Evolutionary conservation across 2,113 vertebrate genomes (phyloP), one percentile per base, ranked within the genome.

Genomic region (Choloepus hoffmanni): DNA sequence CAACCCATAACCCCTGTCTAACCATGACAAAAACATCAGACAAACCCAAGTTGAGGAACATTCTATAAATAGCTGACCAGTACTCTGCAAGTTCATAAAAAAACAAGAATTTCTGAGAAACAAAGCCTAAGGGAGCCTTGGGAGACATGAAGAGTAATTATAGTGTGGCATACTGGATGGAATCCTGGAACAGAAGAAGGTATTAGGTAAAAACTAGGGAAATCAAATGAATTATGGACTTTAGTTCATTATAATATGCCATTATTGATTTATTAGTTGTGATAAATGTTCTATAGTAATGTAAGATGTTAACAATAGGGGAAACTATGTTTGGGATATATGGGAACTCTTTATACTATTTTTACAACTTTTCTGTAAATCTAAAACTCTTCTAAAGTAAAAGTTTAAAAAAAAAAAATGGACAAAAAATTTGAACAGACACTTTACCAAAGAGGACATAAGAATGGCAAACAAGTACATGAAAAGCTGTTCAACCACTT

Each of bases 311-410:
- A 65, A 78, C 65, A 93, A 21, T 86, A 78, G 40, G 50, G 72
- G 26, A 85, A 86, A 68, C 18, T 70, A 4, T 77, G 26, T 45
- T 30, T 77, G 11, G 40, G 30, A 7, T 86, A 58, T 28, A 28
- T 15, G 58, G 48, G 13, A 86, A 68, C 48, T 50, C 48, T 50
- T 50, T 92, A 13, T 77, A 86, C 16, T 68, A 58, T 78, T 45
- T 85, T 67, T 92, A 9, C 28, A 86, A 68, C 43, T 92, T 85
- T 92, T 67, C 36, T 77, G 45, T 67, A 85, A 55, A 58, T 85
- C 33, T 33, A 77, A 68, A 68, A 68, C 50, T 79, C 23, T 90
- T 79, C n/a, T 28, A 50, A 63, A 50, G 70, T 83, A 36, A 62
- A 62, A 15, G 36, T 40, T 40, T 23, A 40, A 23, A 21, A 40